Percentiles rank a stretch among this genome's conserved stretches.
Conservation (phyloP, 1,140 invertebrate species). For the Nixonia krombeini region DNA sequence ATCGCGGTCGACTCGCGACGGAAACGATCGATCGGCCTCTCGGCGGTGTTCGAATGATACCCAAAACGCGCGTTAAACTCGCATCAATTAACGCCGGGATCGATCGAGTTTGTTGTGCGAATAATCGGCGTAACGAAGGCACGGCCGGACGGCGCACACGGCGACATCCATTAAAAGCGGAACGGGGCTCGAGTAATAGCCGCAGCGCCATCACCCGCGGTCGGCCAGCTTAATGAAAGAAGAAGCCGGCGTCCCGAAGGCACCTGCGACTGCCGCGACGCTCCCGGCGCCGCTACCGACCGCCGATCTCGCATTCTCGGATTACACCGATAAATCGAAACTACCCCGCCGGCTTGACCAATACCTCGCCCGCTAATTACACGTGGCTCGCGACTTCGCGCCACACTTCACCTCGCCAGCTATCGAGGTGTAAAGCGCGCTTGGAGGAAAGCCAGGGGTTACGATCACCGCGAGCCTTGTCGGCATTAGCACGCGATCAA, state of each 20-base stretch:
- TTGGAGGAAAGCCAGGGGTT: too few species aligned
- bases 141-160: conserved; percentile 34
- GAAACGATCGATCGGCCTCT: too few species aligned
- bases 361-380: conserved; percentile 47
- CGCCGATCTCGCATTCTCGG: conserved; percentile 37
- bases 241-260: conserved; percentile 29
- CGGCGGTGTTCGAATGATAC: too few species aligned
- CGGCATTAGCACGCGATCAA: too few species aligned
- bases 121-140: conserved; percentile 47
- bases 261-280: conserved; percentile 12
- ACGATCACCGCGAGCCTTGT: too few species aligned
- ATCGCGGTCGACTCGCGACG: too few species aligned
- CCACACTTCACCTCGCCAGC: conserved; percentile 36
- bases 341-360: conserved; percentile 39
- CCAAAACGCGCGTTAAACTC: neutral
- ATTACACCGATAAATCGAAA: conserved; percentile 44
- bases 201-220: conserved; percentile 48
- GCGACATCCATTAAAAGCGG: conserved; percentile 53
- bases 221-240: conserved; percentile 47
- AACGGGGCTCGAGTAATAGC: conserved; percentile 49
- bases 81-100: conserved; percentile 46
- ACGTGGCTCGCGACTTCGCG: conserved; percentile 32
- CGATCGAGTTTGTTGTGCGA: conserved; percentile 45
- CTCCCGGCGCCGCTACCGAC: conserved; percentile 6
- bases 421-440: conserved; percentile 30